Base-by-base conservation (phyloP, 1,140 invertebrate species). In the Cardiocondyla obscurior region DNA sequence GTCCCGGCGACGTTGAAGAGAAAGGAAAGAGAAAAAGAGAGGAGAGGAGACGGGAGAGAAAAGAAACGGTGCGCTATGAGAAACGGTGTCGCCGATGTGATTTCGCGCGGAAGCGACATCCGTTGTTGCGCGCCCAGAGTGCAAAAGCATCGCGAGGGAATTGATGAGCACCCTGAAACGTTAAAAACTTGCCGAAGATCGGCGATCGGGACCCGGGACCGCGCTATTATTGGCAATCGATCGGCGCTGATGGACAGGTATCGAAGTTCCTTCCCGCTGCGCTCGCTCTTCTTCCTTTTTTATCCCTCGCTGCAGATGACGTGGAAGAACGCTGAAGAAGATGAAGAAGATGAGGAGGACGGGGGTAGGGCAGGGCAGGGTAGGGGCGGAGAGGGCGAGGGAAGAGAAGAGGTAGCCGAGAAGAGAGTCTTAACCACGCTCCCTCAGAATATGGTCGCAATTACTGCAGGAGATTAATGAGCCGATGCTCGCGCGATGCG, bases 391-490 rank as follows among this genome's bases (percentile, higher is more conserved):
- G 67, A 51, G 65, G 73, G 39, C 53, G 81, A 30, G 70, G 73
- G 25, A 83, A 65, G 55, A 72, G 84, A 81, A 84, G 72, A 81
- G 58, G 58, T 67, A 73, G 85, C 39, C 33, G 79, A 73, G 79
- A 76, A 85, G 84, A 81, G 79, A 84, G 85, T 85, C 87, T 89
- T 89, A 87, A 86, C 82, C 83, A 87, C 77, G 82, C 85, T 89
- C 88, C 81, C 85, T 90, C 69, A 83, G 90, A 89, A 91, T 92
- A 92, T 90, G 90, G 90, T 92, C 88, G 90, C 91, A 92, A 92
- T 92, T 92, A 92, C 91, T 79, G 81, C 87, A 57, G 84, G 91
- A 92, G 91, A 92, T 92, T 92, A 92, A 92, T 92, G 90, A 92
- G 89, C 87, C 90, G 91, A 92, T 91, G 90, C 89, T 89, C 84